phyloP scores from a whole-genome alignment of 2,113 vertebrate species.

The Dissostichus mawsoni region DNA sequence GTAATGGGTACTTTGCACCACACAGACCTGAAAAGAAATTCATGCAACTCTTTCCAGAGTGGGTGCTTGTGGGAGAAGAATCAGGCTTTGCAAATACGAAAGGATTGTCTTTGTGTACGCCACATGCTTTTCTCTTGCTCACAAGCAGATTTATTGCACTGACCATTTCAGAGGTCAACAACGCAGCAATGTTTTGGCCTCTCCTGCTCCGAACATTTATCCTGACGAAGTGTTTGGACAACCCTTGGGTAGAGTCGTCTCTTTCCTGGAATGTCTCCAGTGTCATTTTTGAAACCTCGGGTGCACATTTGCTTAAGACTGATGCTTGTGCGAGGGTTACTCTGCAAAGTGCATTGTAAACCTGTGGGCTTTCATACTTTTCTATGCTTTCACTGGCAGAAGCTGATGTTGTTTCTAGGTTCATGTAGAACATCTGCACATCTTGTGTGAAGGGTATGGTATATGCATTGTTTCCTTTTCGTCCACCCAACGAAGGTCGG shows the following conservation, averaged over 20 bases:
- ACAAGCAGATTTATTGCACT: slow-evolving; percentile 46
- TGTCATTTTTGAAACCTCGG: slow-evolving; percentile 57
- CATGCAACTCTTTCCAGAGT: slow-evolving; percentile 39
- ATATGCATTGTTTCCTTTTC: slow-evolving; percentile 34
- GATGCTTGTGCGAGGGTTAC: slow-evolving; percentile 55
- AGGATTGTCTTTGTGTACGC: slow-evolving; percentile 43
- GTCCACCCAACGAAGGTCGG: not conserved
- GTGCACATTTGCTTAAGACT: slow-evolving; percentile 50
- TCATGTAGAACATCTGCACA: slow-evolving; percentile 42
- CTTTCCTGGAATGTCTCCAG: slow-evolving; percentile 62
- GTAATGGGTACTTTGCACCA: slow-evolving; percentile 53
- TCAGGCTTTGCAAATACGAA: slow-evolving; percentile 68
- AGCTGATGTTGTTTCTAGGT: slow-evolving; percentile 42
- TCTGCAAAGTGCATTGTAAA: slow-evolving; percentile 53
- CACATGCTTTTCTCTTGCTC: slow-evolving; percentile 49
- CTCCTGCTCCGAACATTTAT: slow-evolving; percentile 39
- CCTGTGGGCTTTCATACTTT: slow-evolving; percentile 11
- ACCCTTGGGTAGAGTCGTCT: not conserved
- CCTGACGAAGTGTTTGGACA: slow-evolving; percentile 63
- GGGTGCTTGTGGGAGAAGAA: slow-evolving; percentile 4
- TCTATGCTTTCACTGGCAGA: slow-evolving; percentile 41
- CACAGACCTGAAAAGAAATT: slow-evolving; percentile 43
- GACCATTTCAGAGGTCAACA: slow-evolving; percentile 59
- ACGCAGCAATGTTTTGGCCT: slow-evolving; percentile 20
- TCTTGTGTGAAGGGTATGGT: slow-evolving; percentile 63